Evolutionary conservation across 1,140 invertebrate genomes (phyloP).

Genomic region (Drosophila biarmipes): DNA sequence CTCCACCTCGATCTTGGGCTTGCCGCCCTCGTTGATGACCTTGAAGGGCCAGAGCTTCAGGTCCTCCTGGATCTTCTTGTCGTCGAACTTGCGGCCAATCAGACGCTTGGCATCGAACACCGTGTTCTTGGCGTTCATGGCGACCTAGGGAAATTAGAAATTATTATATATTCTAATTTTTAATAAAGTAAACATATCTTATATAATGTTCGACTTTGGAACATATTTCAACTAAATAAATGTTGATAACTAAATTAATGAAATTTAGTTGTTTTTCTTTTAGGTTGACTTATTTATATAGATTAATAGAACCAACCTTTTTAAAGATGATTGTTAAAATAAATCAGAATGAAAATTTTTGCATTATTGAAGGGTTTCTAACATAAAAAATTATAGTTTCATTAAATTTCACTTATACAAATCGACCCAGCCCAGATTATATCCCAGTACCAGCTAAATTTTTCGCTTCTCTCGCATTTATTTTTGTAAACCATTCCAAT

Average conservation of each 20-base stretch:
- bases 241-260: no score
- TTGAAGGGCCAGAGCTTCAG: conserved; percentile 93
- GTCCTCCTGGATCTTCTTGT: conserved; percentile 90
- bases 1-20: conserved; percentile 91
- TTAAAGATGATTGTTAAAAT: no score
- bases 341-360: no score
- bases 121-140: conserved; percentile 94
- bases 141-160: conserved; percentile 84
- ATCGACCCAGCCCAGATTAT: not conserved
- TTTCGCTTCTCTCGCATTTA: conserved; percentile 1
- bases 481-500: conserved; percentile 12
- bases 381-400: not conserved
- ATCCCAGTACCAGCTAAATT: conserved; percentile 3
- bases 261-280: no score
- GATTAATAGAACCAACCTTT: no score
- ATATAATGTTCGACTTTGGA: no score
- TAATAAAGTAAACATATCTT: no score
- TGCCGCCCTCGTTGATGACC: conserved; percentile 88
- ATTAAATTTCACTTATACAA: not conserved
- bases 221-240: no score
- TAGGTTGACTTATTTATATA: no score
- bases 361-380: no score
- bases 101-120: conserved; percentile 93
- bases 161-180: no score
- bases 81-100: conserved; percentile 91